Evolutionary conservation across 2,797 vertebrate species (phyloP), one percentile per base, ranked within the genome.

Genomic region (Leptodactylus fallax): DNA sequence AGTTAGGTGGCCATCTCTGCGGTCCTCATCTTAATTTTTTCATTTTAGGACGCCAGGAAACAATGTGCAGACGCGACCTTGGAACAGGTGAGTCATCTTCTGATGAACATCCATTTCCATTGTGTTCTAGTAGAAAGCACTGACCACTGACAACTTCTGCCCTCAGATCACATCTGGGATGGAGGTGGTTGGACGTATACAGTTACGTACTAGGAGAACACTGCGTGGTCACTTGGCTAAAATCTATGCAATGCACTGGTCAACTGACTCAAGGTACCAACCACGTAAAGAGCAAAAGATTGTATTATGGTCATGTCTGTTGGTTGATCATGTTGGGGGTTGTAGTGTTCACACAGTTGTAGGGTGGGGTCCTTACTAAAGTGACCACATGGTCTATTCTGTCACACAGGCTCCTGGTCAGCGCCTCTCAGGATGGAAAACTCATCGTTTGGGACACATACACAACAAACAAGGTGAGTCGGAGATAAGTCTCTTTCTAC

Each of bases 221-320:
- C 91, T 99, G 81, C 94, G 98, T 91, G 98, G 98, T 83, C 98
- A 99, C 91, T 95, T 99, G 91, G 97, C 97, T 91, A 99, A 99
- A 95, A 98, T 99, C 95, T 99, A 99, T 0, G 98, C 98, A 79
- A 97, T 99, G 97, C 98, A 99, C 94, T 99, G 98, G 98, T 93
- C 94, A 88, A 95, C 96, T 0, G 98, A 99, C 90, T 96, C 97
- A 90, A 97, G 96, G 98, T 99, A 79, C 81, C 10, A 14, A 49
- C 47, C 16, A 4, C 16, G 10, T 69, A 1, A 4, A 55, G 12
- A 55, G 36, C 6, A 53, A 2, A 12, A 12, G 12, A 12, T 53
- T 53, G 51, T 53, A 53, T 36, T 53, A 53, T 56, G 55, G 55
- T 56, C 14, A 65, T 65, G 61, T 65, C n/a, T 9, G 4, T 6